Evolutionary conservation across 2,797 vertebrate genomes (phyloP).

Genomic region (Sebastes matsubarae): DNA sequence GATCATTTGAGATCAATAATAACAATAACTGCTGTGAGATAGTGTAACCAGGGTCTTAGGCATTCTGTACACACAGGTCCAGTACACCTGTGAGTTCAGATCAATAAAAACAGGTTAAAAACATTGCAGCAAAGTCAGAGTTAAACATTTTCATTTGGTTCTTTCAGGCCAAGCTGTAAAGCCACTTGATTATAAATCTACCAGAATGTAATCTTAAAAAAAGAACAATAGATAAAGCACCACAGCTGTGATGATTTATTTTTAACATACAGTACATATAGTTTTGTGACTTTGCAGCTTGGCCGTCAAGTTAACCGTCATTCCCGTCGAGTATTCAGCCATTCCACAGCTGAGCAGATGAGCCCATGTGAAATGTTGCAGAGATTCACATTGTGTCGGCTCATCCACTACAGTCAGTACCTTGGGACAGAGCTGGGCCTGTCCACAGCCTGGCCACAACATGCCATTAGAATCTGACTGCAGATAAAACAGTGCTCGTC

Average conservation of each 20-base stretch:
- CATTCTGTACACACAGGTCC: conserved; percentile 41
- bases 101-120: background rate
- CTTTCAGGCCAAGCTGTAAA: conserved; percentile 61
- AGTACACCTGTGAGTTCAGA: conserved; percentile 30
- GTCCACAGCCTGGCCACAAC: conserved; percentile 71
- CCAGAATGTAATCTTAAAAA: background rate
- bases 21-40: background rate
- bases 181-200: background rate
- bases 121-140: conserved; percentile 14
- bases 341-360: conserved; percentile 69
- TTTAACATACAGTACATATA: background rate
- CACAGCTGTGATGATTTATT: background rate
- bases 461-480: conserved; percentile 76
- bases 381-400: conserved; percentile 57
- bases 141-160: background rate
- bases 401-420: conserved; percentile 75
- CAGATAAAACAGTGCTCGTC: conserved; percentile 68
- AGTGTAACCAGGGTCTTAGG: conserved; percentile 54
- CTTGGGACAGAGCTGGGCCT: conserved; percentile 74
- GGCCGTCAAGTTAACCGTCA: conserved; percentile 13
- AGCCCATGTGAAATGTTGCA: conserved; percentile 61
- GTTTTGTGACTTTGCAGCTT: conserved; percentile 63
- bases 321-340: conserved; percentile 12
- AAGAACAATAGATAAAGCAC: background rate
- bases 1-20: background rate